Base-by-base conservation (phyloP, 2,888 invertebrate species). In the Oscheius sp. region DNA sequence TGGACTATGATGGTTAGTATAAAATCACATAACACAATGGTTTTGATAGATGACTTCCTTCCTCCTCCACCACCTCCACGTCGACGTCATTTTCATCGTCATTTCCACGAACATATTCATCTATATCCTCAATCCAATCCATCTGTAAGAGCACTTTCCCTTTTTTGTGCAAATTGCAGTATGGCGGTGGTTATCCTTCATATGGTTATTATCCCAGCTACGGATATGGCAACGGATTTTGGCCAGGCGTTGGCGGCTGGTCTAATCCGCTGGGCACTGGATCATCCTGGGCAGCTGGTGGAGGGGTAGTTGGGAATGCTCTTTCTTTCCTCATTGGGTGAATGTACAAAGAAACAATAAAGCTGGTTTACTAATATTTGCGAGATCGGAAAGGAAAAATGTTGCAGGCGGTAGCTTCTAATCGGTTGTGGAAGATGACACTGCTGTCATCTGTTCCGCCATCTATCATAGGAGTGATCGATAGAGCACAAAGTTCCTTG, bases 341-440 rank as follows among this genome's bases (percentile, higher is more conserved):
- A 59, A 5, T 14, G 54, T 33, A 54, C 47, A 47, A 47, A 47
- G 22, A 3, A 41, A 17, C 20, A 17, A 41, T 41, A 12, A 41
- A 20, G 20, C 14, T 41, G 41, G 20, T 24, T 22, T 56, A 9
- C 24, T 24, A 30, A 33, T 30, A 22, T 33, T 56, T 28, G n/a
- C 47, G 61, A 47, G 61, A 61, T 47, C 47, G 30, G 44, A 44
- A 45, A 22, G 47, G 32, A n/a, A 61, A 36, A 22, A 14, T 24
- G 67, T 61, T 69, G 47, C 75, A 75, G 5, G 54, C 63, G 12
- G 33, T n/a, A 9, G 54, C 54, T 32, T 72, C 70, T 41, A 67
- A 59, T 50, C 75, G 67, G 30, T 75, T 75, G 56, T 75, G 75
- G 67, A 73, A 75, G 51, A 75, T 70, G 56, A 75, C 66, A 61